A percentile compares a stretch with the other conserved stretches of the same genome.
phyloP scores from a whole-genome alignment of 2,888 invertebrate genomes.

The Chymomyza procnemis region DNA sequence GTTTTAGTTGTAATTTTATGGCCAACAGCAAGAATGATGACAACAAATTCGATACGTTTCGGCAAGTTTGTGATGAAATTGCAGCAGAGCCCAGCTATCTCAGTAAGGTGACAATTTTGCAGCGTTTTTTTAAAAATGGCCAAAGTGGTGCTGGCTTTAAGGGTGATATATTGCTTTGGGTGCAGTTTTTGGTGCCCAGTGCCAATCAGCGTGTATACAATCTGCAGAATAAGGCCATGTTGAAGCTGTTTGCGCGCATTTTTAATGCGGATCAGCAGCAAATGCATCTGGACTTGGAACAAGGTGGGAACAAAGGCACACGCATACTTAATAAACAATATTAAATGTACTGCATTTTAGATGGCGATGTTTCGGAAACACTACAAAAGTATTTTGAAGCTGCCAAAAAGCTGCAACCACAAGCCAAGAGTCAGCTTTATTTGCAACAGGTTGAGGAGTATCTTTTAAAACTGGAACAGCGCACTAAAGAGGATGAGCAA shows the following conservation, averaged over 20 bases:
- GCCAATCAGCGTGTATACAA: slow-evolving; percentile 92
- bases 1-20: slow-evolving; percentile 27
- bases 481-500: slow-evolving; percentile 94
- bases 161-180: slow-evolving; percentile 89
- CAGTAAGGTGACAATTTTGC: slow-evolving; percentile 87
- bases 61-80: slow-evolving; percentile 87
- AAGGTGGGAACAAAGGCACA: slow-evolving; percentile 80
- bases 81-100: slow-evolving; percentile 88
- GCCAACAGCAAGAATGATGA: slow-evolving; percentile 80
- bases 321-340: background rate
- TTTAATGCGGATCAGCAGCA: slow-evolving; percentile 86
- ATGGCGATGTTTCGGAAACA: slow-evolving; percentile 91
- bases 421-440: slow-evolving; percentile 84
- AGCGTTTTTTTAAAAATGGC: slow-evolving; percentile 83
- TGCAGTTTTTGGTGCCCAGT: slow-evolving; percentile 89
- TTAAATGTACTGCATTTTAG: slow-evolving; percentile 31
- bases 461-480: slow-evolving; percentile 84
- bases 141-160: slow-evolving; percentile 83
- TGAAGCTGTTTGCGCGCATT: slow-evolving; percentile 91
- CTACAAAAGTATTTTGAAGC: slow-evolving; percentile 87
- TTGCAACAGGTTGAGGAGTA: slow-evolving; percentile 88
- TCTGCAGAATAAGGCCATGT: slow-evolving; percentile 92
- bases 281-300: slow-evolving; percentile 91
- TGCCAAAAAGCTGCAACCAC: slow-evolving; percentile 82
- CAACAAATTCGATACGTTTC: slow-evolving; percentile 87